phyloP scores from a whole-genome alignment of 2,888 invertebrate species.

The Pseudococcus jackbeardsleyi region DNA sequence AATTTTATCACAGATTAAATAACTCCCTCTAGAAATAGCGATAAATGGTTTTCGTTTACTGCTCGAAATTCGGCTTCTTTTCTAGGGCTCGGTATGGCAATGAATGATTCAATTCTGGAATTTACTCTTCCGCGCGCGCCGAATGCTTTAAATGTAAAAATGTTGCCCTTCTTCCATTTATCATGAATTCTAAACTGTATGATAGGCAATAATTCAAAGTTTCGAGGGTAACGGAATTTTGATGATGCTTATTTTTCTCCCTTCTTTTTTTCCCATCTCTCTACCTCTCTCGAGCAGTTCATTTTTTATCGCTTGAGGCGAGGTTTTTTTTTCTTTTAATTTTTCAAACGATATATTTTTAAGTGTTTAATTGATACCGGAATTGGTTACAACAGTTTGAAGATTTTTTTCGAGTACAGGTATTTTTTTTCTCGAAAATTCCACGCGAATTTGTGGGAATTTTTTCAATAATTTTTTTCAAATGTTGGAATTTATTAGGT shows the following conservation, averaged over 20 bases:
- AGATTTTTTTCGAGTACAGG: background rate
- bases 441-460: background rate
- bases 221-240: constrained; percentile 32
- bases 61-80: background rate
- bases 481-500: too few species aligned
- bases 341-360: background rate
- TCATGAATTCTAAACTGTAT: constrained; percentile 35
- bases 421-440: background rate
- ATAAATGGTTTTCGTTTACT: background rate
- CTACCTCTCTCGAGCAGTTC: background rate
- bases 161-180: constrained; percentile 34
- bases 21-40: background rate
- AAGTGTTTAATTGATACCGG: background rate
- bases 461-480: too few species aligned
- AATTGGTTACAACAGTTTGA: background rate
- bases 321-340: constrained; percentile 4
- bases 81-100: background rate
- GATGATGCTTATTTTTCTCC: constrained; percentile 44
- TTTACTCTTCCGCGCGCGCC: background rate
- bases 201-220: constrained; percentile 41
- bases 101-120: constrained; percentile 29
- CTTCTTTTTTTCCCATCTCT: background rate
- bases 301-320: background rate
- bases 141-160: constrained; percentile 29
- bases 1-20: background rate